Base-by-base conservation (phyloP, 2,113 vertebrate species). In the Cynocephalus volans region DNA sequence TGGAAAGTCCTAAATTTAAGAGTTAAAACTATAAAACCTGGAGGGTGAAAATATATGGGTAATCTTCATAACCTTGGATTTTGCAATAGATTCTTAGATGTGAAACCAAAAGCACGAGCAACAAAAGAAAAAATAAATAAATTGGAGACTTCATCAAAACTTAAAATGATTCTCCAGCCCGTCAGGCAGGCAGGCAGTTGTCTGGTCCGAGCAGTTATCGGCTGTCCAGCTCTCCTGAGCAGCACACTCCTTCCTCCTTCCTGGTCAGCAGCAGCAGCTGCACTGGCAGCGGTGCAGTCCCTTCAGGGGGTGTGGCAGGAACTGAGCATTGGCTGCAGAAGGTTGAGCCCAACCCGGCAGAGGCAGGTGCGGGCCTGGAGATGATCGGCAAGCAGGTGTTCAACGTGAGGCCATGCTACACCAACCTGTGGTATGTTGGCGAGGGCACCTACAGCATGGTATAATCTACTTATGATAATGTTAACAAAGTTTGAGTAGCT, bases 391-490 rank as follows among this genome's bases (percentile, higher is more conserved):
- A 99, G 90, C 99, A 99, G 98, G 99, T 99, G 98, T 99, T 99
- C 99, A 99, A 99, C 98, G 99, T 99, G 98, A 99, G 99, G 79
- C 99, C 99, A 93, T 99, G 99, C 90, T 99, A 99, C 99, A 99
- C 99, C 98, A 99, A 99, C 97, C 99, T 99, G 96, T 99, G 99
- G 45, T 99, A 99, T 98, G 99, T 99, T 98, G 99, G 99, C 58
- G 99, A 99, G 97, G 99, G 99, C 73, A 99, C 99, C 96, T 99
- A 99, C 97, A 99, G 99, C 97, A 99, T 99, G 99, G 99, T 99
- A 97, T 99, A 41, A 41, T 41, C 41, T 41, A 4, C 41, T 41
- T 41, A 41, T 41, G 41, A 41, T 41, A 41, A 41, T 41, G 41
- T 41, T 41, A 41, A 41, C 41, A 41, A 41, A 41, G 41, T 41